Evolutionary conservation across 2,113 vertebrate genomes (phyloP), one percentile per base, ranked within the genome.

Genomic region (Chascanopsetta lugubris): DNA sequence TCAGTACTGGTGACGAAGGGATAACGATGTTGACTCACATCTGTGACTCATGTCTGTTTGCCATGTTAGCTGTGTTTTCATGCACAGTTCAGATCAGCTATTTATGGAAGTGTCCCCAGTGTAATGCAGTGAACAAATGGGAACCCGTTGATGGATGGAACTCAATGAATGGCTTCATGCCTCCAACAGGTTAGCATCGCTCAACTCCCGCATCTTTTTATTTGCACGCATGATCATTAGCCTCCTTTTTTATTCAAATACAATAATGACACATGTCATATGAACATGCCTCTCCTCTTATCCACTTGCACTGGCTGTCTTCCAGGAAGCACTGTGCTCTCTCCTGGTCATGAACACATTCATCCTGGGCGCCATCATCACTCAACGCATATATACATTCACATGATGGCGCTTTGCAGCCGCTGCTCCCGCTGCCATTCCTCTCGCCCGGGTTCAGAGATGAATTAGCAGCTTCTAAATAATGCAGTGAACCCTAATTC

Each of bases 401-500:
- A 73, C 45, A 45, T 71, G 69, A 46, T 26, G 76, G 63, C 64
- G 79, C 68, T 68, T 70, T 79, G 69, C 72, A 69, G 45, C n/a
- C 20, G 75, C 55, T 64, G 72, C 82, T 64, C 78, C 81, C 59
- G 69, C 72, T 91, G 92, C 92, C 93, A 92, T 93, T 93, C 92
- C 88, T 90, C 63, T 93, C 91, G 92, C 89, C 92, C 93, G 91
- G 40, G 93, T 94, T 95, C 88, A 93, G 96, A 97, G 96, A 99
- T 97, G 95, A 97, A 98, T 97, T 96, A 98, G 91, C 71, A 83
- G 92, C 93, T 95, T 94, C 94, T 96, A 96, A 98, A 98, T 97
- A 97, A 98, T 97, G 95, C 95, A 97, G 94, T 97, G 96, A 97
- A 97, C 95, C 94, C 93, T 96, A 98, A 98, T 98, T 98, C 94